Conservation (phyloP, 2,113 vertebrate species). For the Crotalus tigris region DNA sequence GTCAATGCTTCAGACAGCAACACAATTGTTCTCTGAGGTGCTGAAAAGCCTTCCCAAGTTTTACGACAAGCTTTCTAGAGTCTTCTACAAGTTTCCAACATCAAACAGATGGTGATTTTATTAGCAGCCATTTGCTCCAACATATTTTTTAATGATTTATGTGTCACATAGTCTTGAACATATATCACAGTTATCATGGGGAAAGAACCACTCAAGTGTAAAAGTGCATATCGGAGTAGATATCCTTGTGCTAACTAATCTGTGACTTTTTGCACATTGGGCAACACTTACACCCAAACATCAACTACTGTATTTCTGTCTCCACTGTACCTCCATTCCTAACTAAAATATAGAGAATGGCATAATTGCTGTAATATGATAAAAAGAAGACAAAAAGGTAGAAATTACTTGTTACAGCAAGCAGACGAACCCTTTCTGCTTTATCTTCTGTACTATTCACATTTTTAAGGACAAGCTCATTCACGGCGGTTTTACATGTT, state of each 20-base stretch:
- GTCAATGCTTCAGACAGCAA: constrained; percentile 61
- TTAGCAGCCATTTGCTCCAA: constrained; percentile 76
- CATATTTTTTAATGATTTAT: constrained; percentile 75
- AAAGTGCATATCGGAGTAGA: constrained; percentile 58
- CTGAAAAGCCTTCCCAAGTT: constrained; percentile 47
- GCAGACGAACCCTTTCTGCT: not conserved
- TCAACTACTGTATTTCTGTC: not conserved
- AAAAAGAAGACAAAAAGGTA: not conserved
- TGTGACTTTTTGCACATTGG: constrained; percentile 51
- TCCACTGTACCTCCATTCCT: not conserved
- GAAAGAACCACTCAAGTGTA: constrained; percentile 69
- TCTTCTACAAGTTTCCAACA: constrained; percentile 64
- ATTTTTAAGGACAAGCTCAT: not conserved
- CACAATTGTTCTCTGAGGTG: constrained; percentile 66
- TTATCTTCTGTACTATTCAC: not conserved
- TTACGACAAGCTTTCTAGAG: constrained; percentile 61
- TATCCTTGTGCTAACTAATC: constrained; percentile 51
- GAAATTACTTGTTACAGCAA: not conserved
- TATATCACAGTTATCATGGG: constrained; percentile 65
- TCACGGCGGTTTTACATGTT: not conserved
- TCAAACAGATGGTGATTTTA: constrained; percentile 74
- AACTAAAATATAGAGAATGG: constrained; percentile 16
- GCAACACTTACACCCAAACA: constrained; percentile 43
- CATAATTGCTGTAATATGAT: not conserved
- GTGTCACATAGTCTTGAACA: constrained; percentile 69